Evolutionary conservation across 1,140 invertebrate species (phyloP), one percentile per base, ranked within the genome.

Genomic region (Frieseomelitta varia): DNA sequence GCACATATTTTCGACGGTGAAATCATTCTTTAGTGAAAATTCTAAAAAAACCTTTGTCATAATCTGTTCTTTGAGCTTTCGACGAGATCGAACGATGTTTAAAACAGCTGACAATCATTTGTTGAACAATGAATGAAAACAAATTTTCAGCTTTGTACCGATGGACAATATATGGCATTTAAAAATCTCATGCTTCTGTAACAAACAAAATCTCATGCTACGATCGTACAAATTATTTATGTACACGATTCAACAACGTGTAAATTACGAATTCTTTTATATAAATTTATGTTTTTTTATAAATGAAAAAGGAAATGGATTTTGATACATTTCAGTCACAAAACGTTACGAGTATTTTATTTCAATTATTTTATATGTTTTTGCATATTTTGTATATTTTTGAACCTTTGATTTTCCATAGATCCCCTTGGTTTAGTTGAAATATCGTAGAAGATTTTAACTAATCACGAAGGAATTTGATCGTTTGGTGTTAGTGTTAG

Each of bases 1-100:
- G 78, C 83, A 55, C 85, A 47, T 21, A 53, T 34, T 80, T 80
- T 39, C 71, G 30, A 84, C 77, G 83, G 78, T 56, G 78, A 72
- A 58, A 74, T 47, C 78, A 79, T 80, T 56, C 77, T 34, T 47
- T 24, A 15, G 53, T 55, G 6, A 67, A 61, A 80, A 84, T 84
- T 84, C 83, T 78, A 85, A 79, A 79, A 71, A 79, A 71, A 63
- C 21, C 67, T 84, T 75, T 72, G 30, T 80, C 73, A 15, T 51
- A 61, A n/a, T 56, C 73, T 63, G 39, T 69, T 75, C 19, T n/a
- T 39, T 3, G 27, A 47, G 10, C 69, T 55, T 39, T 24, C 17
- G 27, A 34, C 8, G 8, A 19, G 11, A 75, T 68, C n/a, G 27
- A 81, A 85, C 27, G 65, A 81, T 27, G 21, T n/a, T 81, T 27